A percentile compares a stretch with the other conserved stretches of the same genome.
phyloP scores from a whole-genome alignment of 2,113 vertebrate genomes.

The Serilophus lunatus region DNA sequence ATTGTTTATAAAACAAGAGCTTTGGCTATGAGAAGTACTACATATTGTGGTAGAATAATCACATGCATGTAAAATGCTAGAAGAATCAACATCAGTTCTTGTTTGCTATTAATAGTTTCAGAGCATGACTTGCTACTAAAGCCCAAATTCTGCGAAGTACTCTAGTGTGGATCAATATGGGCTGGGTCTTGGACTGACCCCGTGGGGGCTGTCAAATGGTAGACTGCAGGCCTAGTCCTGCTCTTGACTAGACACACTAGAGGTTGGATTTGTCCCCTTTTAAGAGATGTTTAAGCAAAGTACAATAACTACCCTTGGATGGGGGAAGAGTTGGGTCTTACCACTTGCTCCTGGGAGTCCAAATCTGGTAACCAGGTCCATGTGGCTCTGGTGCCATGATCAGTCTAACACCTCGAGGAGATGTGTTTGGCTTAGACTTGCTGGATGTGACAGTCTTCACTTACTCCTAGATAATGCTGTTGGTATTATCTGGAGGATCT shows the following conservation, averaged over 20 bases:
- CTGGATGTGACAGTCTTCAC: not conserved
- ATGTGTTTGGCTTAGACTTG: not conserved
- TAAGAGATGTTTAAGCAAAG: not conserved
- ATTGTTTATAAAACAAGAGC: not conserved
- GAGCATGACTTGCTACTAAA: not conserved
- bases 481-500: not conserved
- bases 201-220: fast-evolving
- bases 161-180: not conserved
- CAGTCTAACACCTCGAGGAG: not conserved
- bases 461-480: not conserved
- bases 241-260: not conserved
- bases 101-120: not conserved
- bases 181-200: not conserved
- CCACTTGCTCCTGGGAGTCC: not conserved
- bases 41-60: not conserved
- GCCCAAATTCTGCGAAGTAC: not conserved
- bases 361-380: not conserved
- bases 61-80: not conserved
- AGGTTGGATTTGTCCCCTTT: not conserved
- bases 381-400: not conserved
- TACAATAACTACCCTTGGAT: not conserved
- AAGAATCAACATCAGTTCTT: not conserved
- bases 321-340: not conserved
- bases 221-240: not conserved
- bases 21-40: not conserved